phyloP scores from a whole-genome alignment of 2,797 vertebrate genomes.

The Lithobates pipiens region DNA sequence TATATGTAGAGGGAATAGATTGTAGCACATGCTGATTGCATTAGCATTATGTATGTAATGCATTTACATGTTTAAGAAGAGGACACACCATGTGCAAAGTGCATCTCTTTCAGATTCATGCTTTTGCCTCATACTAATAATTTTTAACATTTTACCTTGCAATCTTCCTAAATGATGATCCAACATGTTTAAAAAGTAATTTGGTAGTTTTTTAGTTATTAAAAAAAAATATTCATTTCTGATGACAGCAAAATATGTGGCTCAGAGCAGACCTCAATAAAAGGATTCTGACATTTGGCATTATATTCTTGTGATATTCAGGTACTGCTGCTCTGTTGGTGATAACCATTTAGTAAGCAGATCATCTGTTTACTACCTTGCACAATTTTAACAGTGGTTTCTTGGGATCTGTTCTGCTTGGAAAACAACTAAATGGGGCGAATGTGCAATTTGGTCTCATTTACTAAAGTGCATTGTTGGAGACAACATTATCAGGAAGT shows the following conservation, averaged over 20 bases:
- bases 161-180: not conserved
- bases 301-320: not conserved
- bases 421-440: too few relatives aligned
- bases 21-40: conserved; percentile 18
- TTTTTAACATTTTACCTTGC: not conserved
- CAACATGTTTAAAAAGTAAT: not conserved
- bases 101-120: not conserved
- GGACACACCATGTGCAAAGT: not conserved
- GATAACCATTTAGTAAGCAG: not conserved
- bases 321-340: not conserved
- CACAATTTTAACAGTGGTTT: too few relatives aligned
- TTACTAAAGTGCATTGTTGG: too few relatives aligned
- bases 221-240: not conserved
- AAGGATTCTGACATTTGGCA: not conserved
- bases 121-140: not conserved
- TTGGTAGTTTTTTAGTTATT: not conserved
- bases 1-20: not conserved
- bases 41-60: conserved; percentile 4
- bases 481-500: too few relatives aligned
- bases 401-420: too few relatives aligned
- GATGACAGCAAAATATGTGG: not conserved
- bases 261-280: too few relatives aligned
- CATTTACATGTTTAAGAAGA: not conserved
- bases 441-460: too few relatives aligned
- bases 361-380: too few relatives aligned